These are phyloP conservation scores for Cylindroiulus punctatus DNA, from an alignment of 2,888 invertebrate species.

Conservation along the genomic window DNA sequence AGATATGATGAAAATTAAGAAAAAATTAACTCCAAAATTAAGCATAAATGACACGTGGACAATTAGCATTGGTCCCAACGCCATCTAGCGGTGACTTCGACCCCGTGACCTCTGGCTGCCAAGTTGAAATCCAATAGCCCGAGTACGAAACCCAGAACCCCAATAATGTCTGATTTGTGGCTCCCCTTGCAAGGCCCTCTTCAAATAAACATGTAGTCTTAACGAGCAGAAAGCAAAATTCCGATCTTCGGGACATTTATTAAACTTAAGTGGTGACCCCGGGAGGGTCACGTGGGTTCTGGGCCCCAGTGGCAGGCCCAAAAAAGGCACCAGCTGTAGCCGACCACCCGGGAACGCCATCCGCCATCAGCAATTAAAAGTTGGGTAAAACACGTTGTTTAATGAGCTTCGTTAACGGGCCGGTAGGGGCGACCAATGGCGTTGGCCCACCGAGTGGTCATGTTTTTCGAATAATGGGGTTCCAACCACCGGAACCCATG, in stretches of 20 bases:
- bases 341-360: neutral
- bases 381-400: constrained; percentile 45
- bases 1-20: too few species aligned
- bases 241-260: constrained; percentile 1
- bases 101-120: neutral
- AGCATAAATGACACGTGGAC: too few species aligned
- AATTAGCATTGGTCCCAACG: too few species aligned
- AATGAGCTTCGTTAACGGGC: constrained; percentile 43
- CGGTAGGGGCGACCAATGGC: constrained; percentile 12
- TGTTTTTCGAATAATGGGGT: constrained; percentile 23
- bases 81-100: neutral
- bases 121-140: neutral
- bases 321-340: constrained; percentile 6
- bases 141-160: neutral
- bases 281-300: neutral
- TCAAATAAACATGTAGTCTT: constrained; percentile 33
- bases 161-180: constrained; percentile 2
- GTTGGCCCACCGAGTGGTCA: neutral
- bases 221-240: constrained; percentile 36
- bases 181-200: neutral
- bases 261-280: neutral
- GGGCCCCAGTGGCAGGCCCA: neutral
- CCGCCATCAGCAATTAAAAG: constrained; percentile 41
- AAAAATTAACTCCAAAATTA: too few species aligned
- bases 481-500: constrained; percentile 25